Conservation (phyloP, 2,888 invertebrate genomes). For the Heliconius erato region DNA sequence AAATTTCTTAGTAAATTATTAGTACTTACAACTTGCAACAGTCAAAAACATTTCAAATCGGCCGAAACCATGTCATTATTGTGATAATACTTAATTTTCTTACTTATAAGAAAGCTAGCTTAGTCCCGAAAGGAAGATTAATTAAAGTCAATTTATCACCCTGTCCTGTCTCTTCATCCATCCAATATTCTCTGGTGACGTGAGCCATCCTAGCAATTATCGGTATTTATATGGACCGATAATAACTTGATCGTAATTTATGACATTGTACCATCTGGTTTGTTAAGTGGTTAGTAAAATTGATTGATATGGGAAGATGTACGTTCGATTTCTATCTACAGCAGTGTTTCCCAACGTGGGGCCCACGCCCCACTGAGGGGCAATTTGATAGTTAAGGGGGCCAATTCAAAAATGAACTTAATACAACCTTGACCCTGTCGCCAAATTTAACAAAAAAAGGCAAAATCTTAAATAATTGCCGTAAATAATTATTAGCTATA, state of each 20-base stretch:
- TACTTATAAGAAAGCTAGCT: background rate
- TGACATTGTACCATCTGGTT: background rate
- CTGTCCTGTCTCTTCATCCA: conserved; percentile 25
- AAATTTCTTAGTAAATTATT: no score
- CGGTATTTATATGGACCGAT: conserved; percentile 53
- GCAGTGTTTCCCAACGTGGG: no score
- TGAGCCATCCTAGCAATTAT: conserved; percentile 52
- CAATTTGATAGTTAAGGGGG: no score
- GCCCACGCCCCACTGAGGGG: no score
- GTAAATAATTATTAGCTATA: no score
- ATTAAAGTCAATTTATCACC: conserved; percentile 8
- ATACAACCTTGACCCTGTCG: no score
- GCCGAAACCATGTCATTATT: background rate
- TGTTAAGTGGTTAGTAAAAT: background rate
- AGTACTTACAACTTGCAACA: no score
- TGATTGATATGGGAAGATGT: background rate
- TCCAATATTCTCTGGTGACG: conserved; percentile 34
- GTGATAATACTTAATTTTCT: background rate
- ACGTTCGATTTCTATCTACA: background rate
- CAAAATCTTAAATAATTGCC: no score
- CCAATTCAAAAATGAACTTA: no score
- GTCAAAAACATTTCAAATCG: no score
- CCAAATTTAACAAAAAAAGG: no score
- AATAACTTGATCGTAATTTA: conserved; percentile 14
- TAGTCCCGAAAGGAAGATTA: background rate